These are phyloP conservation scores for Hydrozoanthus tunicans DNA, from an alignment of 64 coral and sea anemone species.

Conservation along the genomic window DNA sequence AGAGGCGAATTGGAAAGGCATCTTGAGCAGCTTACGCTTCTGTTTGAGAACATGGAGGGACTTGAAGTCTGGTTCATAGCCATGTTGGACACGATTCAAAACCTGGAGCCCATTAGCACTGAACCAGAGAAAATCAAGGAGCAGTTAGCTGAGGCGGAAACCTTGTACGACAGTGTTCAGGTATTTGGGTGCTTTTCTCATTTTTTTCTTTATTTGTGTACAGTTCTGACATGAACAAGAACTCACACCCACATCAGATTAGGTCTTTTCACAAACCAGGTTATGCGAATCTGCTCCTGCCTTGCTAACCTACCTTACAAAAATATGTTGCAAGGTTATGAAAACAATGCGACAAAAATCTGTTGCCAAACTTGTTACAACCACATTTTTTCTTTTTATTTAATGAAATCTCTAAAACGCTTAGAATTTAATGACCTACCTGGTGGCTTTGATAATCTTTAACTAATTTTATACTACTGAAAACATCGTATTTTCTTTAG, in stretches of 20 bases:
- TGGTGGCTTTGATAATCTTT: too few species aligned
- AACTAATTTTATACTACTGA: background rate
- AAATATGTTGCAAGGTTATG: too few species aligned
- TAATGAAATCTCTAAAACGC: background rate
- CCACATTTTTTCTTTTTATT: background rate
- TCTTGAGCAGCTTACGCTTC: conserved; percentile 66
- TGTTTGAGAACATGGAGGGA: conserved; percentile 73
- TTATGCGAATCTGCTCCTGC: too few species aligned
- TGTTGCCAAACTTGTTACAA: too few species aligned
- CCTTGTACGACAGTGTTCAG: conserved; percentile 67
- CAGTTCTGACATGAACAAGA: background rate
- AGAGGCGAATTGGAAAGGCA: conserved; percentile 72
- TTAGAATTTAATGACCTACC: too few species aligned
- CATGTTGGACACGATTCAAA: conserved; percentile 62
- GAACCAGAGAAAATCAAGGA: conserved; percentile 85
- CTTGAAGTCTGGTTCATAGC: conserved; percentile 84
- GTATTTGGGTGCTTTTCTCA: background rate
- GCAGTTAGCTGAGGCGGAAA: conserved; percentile 78
- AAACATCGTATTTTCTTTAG: background rate
- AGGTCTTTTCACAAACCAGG: too few species aligned
- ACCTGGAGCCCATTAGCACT: conserved; percentile 87
- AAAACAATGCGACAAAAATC: too few species aligned
- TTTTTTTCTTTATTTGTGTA: background rate
- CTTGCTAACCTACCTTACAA: too few species aligned
- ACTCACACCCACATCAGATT: too few species aligned